Percentiles rank a stretch among this genome's conserved stretches.
Conservation (phyloP, 2,888 invertebrate genomes). For the Eilema sororculum region DNA sequence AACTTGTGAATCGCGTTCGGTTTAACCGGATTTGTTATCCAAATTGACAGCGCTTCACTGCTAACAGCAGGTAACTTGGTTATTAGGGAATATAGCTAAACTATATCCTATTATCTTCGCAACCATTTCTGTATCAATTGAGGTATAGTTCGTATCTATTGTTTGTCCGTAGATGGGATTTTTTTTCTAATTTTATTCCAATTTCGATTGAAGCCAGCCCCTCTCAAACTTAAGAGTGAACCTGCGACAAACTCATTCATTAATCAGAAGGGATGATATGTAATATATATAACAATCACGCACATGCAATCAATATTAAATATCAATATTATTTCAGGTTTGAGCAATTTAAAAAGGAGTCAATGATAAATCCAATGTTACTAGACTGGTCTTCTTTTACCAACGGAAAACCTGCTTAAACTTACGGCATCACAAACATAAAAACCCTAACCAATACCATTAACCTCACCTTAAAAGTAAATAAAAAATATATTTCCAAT, state of each 20-base stretch:
- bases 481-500: slow-evolving; percentile 12
- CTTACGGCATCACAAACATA: not conserved
- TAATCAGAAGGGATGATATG: too few relatives aligned
- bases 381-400: not conserved
- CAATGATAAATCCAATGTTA: not conserved
- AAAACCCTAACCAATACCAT: not conserved
- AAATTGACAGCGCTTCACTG: not conserved
- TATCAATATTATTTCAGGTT: too few relatives aligned
- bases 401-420: not conserved
- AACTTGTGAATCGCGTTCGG: not conserved
- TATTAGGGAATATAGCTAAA: not conserved
- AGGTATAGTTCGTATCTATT: too few relatives aligned
- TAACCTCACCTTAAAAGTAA: not conserved
- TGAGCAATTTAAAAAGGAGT: not conserved
- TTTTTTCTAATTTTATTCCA: too few relatives aligned
- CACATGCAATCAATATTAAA: too few relatives aligned
- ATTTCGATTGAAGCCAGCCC: too few relatives aligned
- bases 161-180: too few relatives aligned
- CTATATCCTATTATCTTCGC: not conserved
- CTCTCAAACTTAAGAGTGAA: too few relatives aligned
- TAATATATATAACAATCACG: too few relatives aligned
- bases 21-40: not conserved
- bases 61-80: not conserved
- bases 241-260: too few relatives aligned
- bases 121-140: too few relatives aligned